Evolutionary conservation across 2,113 vertebrate genomes (phyloP).

Genomic region (Miniopterus natalensis): DNA sequence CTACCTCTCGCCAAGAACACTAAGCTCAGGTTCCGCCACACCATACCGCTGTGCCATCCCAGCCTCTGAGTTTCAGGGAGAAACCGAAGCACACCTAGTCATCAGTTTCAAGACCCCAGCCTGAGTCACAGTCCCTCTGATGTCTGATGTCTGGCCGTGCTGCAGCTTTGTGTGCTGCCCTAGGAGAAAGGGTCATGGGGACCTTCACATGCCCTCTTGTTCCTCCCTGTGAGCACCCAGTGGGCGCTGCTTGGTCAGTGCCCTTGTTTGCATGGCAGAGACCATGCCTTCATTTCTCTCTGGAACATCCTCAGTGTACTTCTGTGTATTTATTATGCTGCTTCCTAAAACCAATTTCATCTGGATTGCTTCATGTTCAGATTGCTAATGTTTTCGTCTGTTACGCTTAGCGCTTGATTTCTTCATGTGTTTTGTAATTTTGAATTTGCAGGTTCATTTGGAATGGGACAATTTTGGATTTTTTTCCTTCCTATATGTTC

Average conservation of each 20-base stretch:
- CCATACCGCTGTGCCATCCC: neutral
- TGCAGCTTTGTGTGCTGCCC: too few species aligned
- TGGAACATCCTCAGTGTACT: neutral
- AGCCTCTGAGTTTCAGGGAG: neutral
- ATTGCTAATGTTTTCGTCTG: neutral
- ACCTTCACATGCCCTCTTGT: fast-evolving
- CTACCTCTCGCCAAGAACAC: neutral
- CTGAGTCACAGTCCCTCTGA: neutral
- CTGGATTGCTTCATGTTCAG: neutral
- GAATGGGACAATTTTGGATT: neutral
- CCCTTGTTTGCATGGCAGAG: neutral
- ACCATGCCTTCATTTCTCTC: neutral
- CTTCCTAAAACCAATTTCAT: neutral
- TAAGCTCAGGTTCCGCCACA: neutral
- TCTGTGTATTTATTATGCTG: neutral
- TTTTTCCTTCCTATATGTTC: neutral
- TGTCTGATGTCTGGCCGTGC: neutral
- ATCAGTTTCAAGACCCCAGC: neutral
- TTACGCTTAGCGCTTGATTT: neutral
- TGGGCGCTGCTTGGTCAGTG: neutral
- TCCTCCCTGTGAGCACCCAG: neutral
- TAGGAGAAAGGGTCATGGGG: neutral
- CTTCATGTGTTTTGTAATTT: neutral
- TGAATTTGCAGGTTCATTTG: neutral
- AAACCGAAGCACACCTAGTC: neutral